Conservation (phyloP, 2,113 vertebrate genomes). For the Alectura lathami region DNA sequence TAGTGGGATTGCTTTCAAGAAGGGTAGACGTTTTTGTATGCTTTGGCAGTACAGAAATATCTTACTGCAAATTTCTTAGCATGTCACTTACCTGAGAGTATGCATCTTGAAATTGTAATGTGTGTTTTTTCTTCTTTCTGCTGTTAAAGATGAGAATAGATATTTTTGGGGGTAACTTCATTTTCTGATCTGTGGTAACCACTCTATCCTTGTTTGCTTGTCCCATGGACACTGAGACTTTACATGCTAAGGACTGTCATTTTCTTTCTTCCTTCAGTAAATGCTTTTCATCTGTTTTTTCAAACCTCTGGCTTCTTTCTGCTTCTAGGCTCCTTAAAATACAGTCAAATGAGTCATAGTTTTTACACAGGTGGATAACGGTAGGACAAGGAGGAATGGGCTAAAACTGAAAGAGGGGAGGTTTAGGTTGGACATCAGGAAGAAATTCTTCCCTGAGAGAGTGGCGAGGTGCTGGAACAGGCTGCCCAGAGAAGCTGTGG, state of each 20-base stretch:
- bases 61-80: background rate
- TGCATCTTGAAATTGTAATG: too few species aligned
- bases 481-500: too few species aligned
- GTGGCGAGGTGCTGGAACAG: too few species aligned
- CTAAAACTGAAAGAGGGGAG: too few species aligned
- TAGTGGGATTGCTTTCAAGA: background rate
- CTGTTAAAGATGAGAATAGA: background rate
- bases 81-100: background rate
- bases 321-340: background rate
- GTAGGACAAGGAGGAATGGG: too few species aligned
- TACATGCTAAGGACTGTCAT: background rate
- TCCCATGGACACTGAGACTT: rapidly evolving
- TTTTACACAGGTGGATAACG: too few species aligned
- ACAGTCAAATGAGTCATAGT: background rate
- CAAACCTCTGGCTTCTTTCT: background rate
- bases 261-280: background rate
- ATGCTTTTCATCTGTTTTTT: background rate
- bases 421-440: too few species aligned
- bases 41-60: background rate
- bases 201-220: background rate
- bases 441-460: too few species aligned
- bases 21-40: background rate
- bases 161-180: background rate
- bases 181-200: background rate
- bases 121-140: background rate